phyloP scores from a whole-genome alignment of 2,888 invertebrate species.

The Hipparchia sbordonii region DNA sequence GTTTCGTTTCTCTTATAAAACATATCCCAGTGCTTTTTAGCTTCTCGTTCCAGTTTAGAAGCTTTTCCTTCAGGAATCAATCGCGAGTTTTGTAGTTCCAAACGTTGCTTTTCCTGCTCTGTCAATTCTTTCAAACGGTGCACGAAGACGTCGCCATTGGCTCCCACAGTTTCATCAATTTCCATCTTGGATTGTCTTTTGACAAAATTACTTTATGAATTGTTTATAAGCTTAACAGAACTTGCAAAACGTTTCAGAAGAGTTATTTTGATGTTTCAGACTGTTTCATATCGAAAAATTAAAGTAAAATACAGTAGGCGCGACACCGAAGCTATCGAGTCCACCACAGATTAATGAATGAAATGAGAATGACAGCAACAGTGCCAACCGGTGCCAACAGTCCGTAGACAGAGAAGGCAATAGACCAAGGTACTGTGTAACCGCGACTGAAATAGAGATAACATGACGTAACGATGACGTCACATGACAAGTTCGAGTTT shows the following conservation, averaged over 20 bases:
- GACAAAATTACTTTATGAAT: neutral
- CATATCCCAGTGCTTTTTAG: conserved; percentile 96
- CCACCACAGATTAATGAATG: too few relatives aligned
- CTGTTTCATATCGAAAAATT: neutral
- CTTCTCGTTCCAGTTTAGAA: conserved; percentile 89
- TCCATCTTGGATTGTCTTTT: conserved; percentile 55
- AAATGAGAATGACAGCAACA: too few relatives aligned
- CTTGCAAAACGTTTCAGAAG: neutral
- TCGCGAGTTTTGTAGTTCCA: conserved; percentile 86
- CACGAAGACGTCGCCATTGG: conserved; percentile 58
- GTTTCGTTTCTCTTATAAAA: conserved; percentile 98
- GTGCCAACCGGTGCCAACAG: too few relatives aligned
- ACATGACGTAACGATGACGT: too few relatives aligned
- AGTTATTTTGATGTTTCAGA: conserved; percentile 2
- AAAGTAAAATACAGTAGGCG: neutral
- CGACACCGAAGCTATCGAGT: neutral
- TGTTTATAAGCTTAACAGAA: neutral
- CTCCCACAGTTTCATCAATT: conserved; percentile 56
- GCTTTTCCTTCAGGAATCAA: conserved; percentile 87
- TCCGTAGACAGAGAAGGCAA: too few relatives aligned
- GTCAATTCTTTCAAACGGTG: conserved; percentile 80
- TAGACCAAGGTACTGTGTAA: too few relatives aligned
- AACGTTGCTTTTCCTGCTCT: conserved; percentile 82
- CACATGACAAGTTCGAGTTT: too few relatives aligned
- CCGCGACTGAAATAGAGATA: too few relatives aligned